phyloP scores from a whole-genome alignment of 2,113 vertebrate species.

The Polyodon spathula region DNA sequence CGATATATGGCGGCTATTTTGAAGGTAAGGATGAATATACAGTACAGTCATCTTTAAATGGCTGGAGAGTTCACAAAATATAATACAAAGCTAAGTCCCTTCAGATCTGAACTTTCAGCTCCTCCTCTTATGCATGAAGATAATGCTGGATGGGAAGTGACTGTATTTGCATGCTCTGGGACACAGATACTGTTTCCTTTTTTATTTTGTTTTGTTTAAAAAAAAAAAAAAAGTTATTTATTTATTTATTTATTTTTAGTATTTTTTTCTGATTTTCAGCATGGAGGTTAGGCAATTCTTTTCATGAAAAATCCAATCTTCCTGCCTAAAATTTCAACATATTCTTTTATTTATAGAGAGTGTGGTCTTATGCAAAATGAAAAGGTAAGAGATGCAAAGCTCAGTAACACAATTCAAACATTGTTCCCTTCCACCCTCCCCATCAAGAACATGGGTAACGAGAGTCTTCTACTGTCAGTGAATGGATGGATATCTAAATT shows the following conservation, averaged over 20 bases:
- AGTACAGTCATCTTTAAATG: background rate
- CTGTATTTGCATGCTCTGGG: slow-evolving; percentile 59
- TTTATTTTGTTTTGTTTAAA: slow-evolving; percentile 26
- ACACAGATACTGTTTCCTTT: slow-evolving; percentile 39
- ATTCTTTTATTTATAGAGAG: slow-evolving; percentile 99
- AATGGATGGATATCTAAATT: too few relatives aligned
- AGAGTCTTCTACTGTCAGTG: too few relatives aligned
- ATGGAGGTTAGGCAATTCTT: slow-evolving; percentile 97
- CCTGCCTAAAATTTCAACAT: slow-evolving; percentile 99
- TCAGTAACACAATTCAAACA: slow-evolving; percentile 93
- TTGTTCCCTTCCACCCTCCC: slow-evolving; percentile 71
- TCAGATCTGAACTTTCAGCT: slow-evolving; percentile 12
- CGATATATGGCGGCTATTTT: slow-evolving; percentile 95
- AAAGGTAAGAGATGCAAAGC: slow-evolving; percentile 97
- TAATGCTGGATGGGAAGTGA: slow-evolving; percentile 72
- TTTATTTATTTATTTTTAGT: slow-evolving; percentile 28
- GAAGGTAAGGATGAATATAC: slow-evolving; percentile 73
- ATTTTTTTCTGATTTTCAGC: slow-evolving; percentile 71
- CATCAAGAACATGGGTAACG: slow-evolving; percentile 49
- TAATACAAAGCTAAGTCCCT: slow-evolving; percentile 6
- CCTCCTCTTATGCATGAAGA: slow-evolving; percentile 67
- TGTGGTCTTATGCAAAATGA: slow-evolving; percentile 99
- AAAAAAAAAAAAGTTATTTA: slow-evolving; percentile 18
- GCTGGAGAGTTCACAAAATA: slow-evolving; percentile 7
- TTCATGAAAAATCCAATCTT: slow-evolving; percentile 93